Evolutionary conservation across 2,797 vertebrate species (phyloP).

Genomic region (Sciaenops ocellatus): DNA sequence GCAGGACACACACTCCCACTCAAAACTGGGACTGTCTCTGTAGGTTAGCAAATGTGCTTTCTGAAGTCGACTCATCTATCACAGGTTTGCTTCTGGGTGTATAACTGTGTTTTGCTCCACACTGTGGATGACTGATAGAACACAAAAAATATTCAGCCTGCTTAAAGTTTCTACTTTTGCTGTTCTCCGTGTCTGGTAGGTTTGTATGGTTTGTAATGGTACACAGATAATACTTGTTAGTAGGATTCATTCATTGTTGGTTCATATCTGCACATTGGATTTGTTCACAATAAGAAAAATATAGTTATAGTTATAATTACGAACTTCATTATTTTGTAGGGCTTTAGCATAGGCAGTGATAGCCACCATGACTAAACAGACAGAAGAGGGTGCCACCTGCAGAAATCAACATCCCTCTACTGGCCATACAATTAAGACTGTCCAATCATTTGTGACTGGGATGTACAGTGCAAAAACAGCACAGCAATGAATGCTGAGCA

Average conservation of each 20-base stretch:
- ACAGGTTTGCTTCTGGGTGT: conserved; percentile 1
- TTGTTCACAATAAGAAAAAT: conserved; percentile 28
- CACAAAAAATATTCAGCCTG: conserved; percentile 8
- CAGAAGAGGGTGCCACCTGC: conserved; percentile 6
- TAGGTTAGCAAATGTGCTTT: neutral
- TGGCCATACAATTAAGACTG: conserved; percentile 10
- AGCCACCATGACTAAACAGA: conserved; percentile 23
- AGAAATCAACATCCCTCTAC: conserved; percentile 1
- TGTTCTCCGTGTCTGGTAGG: neutral
- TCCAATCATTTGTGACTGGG: neutral
- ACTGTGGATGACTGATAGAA: conserved; percentile 5
- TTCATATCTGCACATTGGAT: conserved; percentile 14
- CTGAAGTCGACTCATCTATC: neutral
- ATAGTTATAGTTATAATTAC: neutral
- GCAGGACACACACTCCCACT: neutral
- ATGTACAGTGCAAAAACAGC: conserved; percentile 17
- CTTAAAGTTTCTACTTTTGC: neutral
- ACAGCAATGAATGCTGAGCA: conserved; percentile 22
- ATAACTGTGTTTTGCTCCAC: neutral
- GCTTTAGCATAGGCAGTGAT: conserved; percentile 44
- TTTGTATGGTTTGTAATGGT: neutral
- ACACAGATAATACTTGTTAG: conserved; percentile 2
- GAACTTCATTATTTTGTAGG: conserved; percentile 1
- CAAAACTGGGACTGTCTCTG: neutral
- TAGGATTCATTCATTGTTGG: conserved; percentile 13